phyloP scores from a whole-genome alignment of 35 echinoderm and acorn worm species.

The Hemicentrotus pulcherrimus region DNA sequence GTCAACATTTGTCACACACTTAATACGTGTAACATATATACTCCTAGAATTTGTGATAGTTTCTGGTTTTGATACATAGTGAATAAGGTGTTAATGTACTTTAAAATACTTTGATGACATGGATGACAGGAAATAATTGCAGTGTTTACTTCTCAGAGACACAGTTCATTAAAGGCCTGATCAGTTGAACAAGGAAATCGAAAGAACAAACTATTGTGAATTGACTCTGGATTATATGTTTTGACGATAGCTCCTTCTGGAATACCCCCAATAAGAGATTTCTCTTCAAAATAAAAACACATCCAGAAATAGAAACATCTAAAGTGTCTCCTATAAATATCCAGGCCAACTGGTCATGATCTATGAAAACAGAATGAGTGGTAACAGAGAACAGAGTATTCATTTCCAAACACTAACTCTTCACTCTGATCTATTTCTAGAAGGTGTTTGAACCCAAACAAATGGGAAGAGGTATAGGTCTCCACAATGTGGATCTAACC shows the following conservation, averaged over 20 bases:
- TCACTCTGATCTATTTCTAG: background rate
- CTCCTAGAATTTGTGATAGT: no score
- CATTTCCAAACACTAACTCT: background rate
- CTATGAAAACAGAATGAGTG: background rate
- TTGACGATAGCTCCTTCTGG: background rate
- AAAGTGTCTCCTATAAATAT: background rate
- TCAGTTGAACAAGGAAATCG: background rate
- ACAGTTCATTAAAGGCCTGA: background rate
- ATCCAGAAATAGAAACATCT: background rate
- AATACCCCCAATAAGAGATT: background rate
- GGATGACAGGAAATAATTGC: no score
- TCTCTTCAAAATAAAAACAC: background rate
- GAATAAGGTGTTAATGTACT: no score
- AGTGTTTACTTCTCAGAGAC: background rate
- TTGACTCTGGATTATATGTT: background rate
- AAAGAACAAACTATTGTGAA: background rate
- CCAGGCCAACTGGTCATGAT: background rate
- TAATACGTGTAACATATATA: no score
- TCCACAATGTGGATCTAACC: background rate
- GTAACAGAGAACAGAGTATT: background rate
- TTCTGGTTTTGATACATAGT: no score
- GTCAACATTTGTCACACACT: no score
- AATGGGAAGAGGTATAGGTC: background rate
- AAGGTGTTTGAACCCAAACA: conserved; percentile 26
- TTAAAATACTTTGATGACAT: no score